A percentile compares a stretch with the other conserved stretches of the same genome.
Conservation (phyloP, 2,113 vertebrate genomes). For the Cephalopterus ornatus region DNA sequence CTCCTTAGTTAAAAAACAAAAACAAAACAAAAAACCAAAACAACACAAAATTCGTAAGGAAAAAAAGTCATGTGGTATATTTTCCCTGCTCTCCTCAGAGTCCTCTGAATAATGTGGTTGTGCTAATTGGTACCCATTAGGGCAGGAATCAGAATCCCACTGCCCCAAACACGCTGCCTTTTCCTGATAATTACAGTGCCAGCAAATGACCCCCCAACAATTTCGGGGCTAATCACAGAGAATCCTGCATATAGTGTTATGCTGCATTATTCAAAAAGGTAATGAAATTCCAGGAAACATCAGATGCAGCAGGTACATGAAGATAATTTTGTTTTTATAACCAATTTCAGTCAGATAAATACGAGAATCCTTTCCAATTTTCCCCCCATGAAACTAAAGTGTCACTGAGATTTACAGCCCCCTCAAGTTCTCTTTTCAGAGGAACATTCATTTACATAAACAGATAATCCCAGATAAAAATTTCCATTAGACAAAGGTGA, state of each 20-base stretch:
- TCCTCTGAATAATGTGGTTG: background rate
- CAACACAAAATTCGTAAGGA: background rate
- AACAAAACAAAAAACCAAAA: background rate
- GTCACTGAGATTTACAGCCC: conserved; percentile 93
- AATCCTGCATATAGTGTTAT: background rate
- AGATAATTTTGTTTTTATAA: conserved; percentile 87
- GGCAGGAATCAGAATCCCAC: conserved; percentile 20
- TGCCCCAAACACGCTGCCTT: background rate
- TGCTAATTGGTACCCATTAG: conserved; percentile 58
- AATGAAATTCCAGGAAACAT: conserved; percentile 80
- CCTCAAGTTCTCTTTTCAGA: conserved; percentile 86
- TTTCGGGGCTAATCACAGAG: conserved; percentile 44
- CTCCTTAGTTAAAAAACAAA: background rate
- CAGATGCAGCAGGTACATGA: conserved; percentile 76
- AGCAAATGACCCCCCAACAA: conserved; percentile 7
- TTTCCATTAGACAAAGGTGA: conserved; percentile 99
- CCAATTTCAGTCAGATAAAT: conserved; percentile 82
- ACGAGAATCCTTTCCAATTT: conserved; percentile 80
- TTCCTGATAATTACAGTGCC: background rate
- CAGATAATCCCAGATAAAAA: conserved; percentile 99
- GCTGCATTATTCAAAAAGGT: conserved; percentile 71
- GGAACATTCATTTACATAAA: conserved; percentile 99
- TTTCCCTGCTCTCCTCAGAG: background rate
- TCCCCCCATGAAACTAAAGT: conserved; percentile 81
- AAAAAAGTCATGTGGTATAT: background rate